phyloP scores from a whole-genome alignment of 2,113 vertebrate genomes.

The Puntigrus tetrazona region DNA sequence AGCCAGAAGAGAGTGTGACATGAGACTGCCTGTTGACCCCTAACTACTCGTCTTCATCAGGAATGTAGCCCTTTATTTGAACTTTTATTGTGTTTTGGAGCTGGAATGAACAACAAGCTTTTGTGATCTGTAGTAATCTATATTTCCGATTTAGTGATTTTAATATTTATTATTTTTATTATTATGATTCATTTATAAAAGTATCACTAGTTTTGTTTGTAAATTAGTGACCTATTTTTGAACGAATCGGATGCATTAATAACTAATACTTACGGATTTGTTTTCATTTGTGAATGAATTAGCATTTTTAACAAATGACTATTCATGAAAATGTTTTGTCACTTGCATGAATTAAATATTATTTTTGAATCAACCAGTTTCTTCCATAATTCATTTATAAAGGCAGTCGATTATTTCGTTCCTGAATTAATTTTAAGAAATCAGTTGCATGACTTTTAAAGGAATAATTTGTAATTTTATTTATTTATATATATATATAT shows the following conservation, averaged over 20 bases:
- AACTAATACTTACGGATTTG: no score
- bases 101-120: neutral
- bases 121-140: no score
- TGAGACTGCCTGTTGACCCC: constrained; percentile 6
- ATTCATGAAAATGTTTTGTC: neutral
- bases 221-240: neutral
- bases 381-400: no score
- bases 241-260: no score
- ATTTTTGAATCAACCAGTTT: neutral
- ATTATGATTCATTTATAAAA: neutral
- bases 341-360: neutral
- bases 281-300: no score
- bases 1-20: neutral
- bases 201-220: neutral
- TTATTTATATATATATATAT: no score
- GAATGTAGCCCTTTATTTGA: neutral
- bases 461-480: no score
- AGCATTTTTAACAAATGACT: no score
- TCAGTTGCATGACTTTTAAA: neutral
- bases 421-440: no score
- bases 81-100: neutral
- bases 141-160: no score
- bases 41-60: neutral
- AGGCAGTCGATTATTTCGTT: no score
- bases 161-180: no score